Conservation (phyloP, 2,113 vertebrate genomes). For the Labeo catla region DNA sequence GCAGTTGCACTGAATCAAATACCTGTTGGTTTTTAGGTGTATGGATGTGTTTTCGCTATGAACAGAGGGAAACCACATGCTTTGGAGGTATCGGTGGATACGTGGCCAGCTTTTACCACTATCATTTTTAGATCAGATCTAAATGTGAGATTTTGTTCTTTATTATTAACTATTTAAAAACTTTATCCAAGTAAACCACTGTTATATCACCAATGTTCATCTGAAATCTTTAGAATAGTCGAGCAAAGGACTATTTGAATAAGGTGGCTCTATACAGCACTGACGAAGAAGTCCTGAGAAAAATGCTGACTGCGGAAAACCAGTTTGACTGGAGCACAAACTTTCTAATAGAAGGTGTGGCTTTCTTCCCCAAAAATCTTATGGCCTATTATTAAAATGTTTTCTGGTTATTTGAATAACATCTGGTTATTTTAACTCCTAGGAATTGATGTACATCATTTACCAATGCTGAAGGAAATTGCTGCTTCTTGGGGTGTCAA, state of each 20-base stretch:
- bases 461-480: slow-evolving; percentile 58
- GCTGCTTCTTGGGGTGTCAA: slow-evolving; percentile 52
- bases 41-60: slow-evolving; percentile 58
- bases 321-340: slow-evolving; percentile 64
- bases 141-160: slow-evolving; percentile 26
- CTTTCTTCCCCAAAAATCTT: neutral
- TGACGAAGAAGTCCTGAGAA: slow-evolving; percentile 61
- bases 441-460: slow-evolving; percentile 61
- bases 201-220: neutral
- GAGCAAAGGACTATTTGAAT: neutral
- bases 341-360: slow-evolving; percentile 60
- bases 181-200: neutral
- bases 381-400: neutral
- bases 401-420: slow-evolving; percentile 17
- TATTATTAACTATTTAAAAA: neutral
- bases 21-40: slow-evolving; percentile 54
- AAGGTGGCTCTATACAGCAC: slow-evolving; percentile 57
- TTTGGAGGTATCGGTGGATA: slow-evolving; percentile 63
- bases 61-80: slow-evolving; percentile 64
- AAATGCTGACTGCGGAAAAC: slow-evolving; percentile 59
- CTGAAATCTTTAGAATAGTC: slow-evolving; percentile 44
- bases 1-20: neutral
- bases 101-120: slow-evolving; percentile 71
- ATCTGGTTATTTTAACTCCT: neutral
- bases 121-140: slow-evolving; percentile 60